Base-by-base conservation (phyloP, 1,140 invertebrate species). In the Drosophila athabasca region DNA sequence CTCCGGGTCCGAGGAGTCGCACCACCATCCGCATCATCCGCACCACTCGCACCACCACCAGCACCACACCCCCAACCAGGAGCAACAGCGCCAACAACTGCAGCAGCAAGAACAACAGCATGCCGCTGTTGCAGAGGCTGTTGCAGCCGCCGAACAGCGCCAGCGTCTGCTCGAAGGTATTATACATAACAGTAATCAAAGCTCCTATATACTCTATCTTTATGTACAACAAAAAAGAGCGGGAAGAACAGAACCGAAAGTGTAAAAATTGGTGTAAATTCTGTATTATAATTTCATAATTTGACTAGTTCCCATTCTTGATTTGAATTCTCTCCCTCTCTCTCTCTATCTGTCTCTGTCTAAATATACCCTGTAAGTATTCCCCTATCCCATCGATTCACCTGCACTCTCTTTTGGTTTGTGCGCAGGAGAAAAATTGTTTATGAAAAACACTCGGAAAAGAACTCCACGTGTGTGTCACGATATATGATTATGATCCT, bases 141-240 rank as follows among this genome's bases (percentile, higher is more conserved):
- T 84, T 62, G 80, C 76, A 70, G 81, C 76, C 60, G 87, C 85
- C 62, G 88, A 91, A 90, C 90, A 91, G 75, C 90, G 90, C 29
- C 79, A 84, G 59, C 89, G 90, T 66, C 73, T 91, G 87, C 85
- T 91, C 74, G 90, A 91, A 91, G 90, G 90, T 91, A 91, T 91
- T 84, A 67, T 88, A 67, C 70, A 88, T 52, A 82, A 69, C 66
- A 57, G 66, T 19, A n/a, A 49, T 69, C 67, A 71, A 71, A 77
- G 57, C 66, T 59, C 53, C 60, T 71, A 41, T 70, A 75, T 72
- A 78, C 65, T 62, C 9, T 68, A 61, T 67, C 57, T 57, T 44
- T 71, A 62, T 51, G 61, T 75, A 61, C 65, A 50, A 65, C 60
- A 79, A 39, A 79, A 39, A 39, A 39, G 35, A 39, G 35, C 35